These are phyloP conservation scores for Mythimna ferrago DNA, from an alignment of 2,888 invertebrate species.

Conservation along the genomic window DNA sequence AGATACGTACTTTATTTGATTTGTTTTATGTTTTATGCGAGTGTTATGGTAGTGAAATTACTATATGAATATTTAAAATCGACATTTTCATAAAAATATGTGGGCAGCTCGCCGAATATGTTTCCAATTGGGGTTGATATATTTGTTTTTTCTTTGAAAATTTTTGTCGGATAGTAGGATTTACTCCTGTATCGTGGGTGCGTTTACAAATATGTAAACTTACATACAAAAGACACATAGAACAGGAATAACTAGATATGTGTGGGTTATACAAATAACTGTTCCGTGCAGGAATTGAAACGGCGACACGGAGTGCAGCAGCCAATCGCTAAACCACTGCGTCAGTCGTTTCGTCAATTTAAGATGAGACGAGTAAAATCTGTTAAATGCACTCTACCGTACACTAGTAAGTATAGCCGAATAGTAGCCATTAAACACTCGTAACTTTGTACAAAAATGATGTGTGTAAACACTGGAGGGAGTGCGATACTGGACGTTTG, in stretches of 20 bases:
- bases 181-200: too few relatives aligned
- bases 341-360: slow-evolving; percentile 7
- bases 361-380: slow-evolving; percentile 60
- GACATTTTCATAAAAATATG: not conserved
- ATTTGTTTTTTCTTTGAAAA: not conserved
- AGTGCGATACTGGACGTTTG: slow-evolving; percentile 90
- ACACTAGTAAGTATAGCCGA: slow-evolving; percentile 75
- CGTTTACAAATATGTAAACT: too few relatives aligned
- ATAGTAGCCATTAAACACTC: slow-evolving; percentile 80
- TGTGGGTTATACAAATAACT: too few relatives aligned
- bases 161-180: too few relatives aligned
- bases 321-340: too few relatives aligned
- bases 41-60: not conserved
- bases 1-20: not conserved
- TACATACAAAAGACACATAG: too few relatives aligned
- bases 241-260: too few relatives aligned
- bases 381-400: slow-evolving; percentile 66
- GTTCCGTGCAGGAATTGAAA: too few relatives aligned
- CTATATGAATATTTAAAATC: too few relatives aligned
- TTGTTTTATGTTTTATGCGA: not conserved
- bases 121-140: not conserved
- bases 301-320: too few relatives aligned
- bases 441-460: slow-evolving; percentile 87
- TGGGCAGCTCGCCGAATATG: not conserved
- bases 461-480: slow-evolving; percentile 90